Evolutionary conservation across 2,113 vertebrate genomes (phyloP), one percentile per base, ranked within the genome.

Genomic region (Sinosuthora webbiana): DNA sequence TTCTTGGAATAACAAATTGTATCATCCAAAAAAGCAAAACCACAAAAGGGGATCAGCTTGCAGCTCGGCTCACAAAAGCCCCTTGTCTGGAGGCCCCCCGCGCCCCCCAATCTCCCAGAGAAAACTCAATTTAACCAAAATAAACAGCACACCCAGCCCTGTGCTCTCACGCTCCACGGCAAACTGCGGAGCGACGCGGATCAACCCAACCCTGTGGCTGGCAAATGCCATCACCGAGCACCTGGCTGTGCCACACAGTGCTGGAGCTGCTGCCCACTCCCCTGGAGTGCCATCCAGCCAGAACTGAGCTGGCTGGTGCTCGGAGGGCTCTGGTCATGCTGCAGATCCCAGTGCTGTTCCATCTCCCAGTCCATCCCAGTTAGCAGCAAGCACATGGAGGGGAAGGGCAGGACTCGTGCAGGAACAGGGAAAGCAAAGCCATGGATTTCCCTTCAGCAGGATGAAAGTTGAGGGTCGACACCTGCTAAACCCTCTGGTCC

Each of bases 21-120:
- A 97, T 97, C 96, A 97, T 97, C 96, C 96, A 81, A 94, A 90
- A 91, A 74, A 92, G 92, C 94, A 39, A 97, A 97, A 95, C 96
- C 97, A 94, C 95, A 93, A 87, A 93, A 93, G 75, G 67, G 78
- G 90, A 93, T 87, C 60, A 1, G 84, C 56, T 95, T 90, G 82
- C 88, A 91, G 90, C 45, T 85, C 20, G 0, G 30, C 91, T 91
- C 92, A 96, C 95, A 96, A 97, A 95, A 93, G 88, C 83, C 83
- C 69, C 91, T 97, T 96, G 95, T 97, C 95, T 94, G 87, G 86
- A 94, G 82, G 88, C 80, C 45, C 59, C 78, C 62, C 0, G 4
- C 5, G 1, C 73, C 65, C 92, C 90, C 49, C 91, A 73, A 7
- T 60, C 70, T 91, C 79, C 78, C 2, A 3, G 84, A 94, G 84